phyloP scores from a whole-genome alignment of 2,113 vertebrate species.

The Podarcis raffonei region DNA sequence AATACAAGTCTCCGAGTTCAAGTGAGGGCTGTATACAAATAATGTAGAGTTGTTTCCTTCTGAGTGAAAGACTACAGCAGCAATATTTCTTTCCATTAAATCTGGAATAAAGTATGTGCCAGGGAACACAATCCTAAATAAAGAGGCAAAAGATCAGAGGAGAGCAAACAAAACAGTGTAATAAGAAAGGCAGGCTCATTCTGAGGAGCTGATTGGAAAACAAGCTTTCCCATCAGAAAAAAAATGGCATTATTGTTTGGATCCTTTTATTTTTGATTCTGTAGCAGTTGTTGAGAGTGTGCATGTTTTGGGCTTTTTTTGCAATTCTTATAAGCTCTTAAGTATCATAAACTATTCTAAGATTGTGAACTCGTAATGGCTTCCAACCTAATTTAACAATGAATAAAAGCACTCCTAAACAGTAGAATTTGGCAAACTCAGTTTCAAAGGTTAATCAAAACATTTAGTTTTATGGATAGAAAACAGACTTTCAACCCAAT shows the following conservation, averaged over 20 bases:
- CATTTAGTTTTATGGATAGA: not conserved
- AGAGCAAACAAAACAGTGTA: not conserved
- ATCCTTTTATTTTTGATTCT: not conserved
- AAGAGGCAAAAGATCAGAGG: not conserved
- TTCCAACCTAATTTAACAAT: not conserved
- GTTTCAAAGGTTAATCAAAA: not conserved
- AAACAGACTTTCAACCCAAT: not conserved
- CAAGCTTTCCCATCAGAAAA: accelerated
- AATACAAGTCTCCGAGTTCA: constrained; percentile 47
- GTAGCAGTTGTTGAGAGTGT: not conserved
- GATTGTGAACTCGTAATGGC: not conserved
- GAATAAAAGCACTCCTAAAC: not conserved
- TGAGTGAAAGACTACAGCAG: constrained; percentile 39
- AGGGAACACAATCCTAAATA: constrained; percentile 11
- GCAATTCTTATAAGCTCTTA: not conserved
- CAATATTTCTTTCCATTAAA: constrained; percentile 52
- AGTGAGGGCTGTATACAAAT: constrained; percentile 40
- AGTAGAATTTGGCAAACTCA: not conserved
- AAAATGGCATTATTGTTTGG: not conserved
- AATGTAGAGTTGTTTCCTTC: constrained; percentile 38
- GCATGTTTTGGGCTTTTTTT: not conserved
- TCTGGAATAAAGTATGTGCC: not conserved
- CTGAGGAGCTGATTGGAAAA: not conserved
- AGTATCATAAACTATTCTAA: not conserved
- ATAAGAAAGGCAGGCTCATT: not conserved